Evolutionary conservation across 2,888 invertebrate genomes (phyloP), one percentile per base, ranked within the genome.

Genomic region (Troides helena): DNA sequence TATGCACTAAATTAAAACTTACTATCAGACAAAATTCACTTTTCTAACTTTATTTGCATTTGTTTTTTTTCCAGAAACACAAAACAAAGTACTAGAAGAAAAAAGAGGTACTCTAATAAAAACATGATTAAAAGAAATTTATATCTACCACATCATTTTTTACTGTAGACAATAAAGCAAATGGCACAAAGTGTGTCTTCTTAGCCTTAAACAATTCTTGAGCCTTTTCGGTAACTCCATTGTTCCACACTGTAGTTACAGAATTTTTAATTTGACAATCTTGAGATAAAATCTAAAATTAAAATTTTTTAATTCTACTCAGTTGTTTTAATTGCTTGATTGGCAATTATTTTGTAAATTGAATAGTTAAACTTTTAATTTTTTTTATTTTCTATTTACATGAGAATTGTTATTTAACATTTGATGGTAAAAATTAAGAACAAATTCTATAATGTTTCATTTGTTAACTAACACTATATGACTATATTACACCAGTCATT

Each of bases 121-220:
- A 58, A 6, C 39, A 67, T 56, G 14, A 50, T 21, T 53, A 39
- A 60, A 50, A 58, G 21, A 23, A 58, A 58, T 58, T 17, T 36
- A 70, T 50, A 81, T 83, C 82, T 77, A 88, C 87, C 74, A 86
- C 75, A 77, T 86, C 82, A 82, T 87, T 87, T 39, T 72, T 50
- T 68, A 79, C 79, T 10, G 81, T 85, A 25, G 80, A 73, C 64
- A 87, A 66, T 10, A 85, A 50, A 23, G 86, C 85, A 67, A 85
- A 60, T 4, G 87, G 87, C 12, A 79, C 74, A 76, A 87, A 85
- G 69, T 75, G 75, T 21, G 74, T 72, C 56, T 72, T 75, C 0
- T 23, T 62, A 30, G 85, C 82, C 71, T 61, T 75, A 21, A 87
- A 77, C 0, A 86, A 71, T 36, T 71, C 30, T 56, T 81, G 76